A percentile compares a stretch with the other conserved stretches of the same genome.
Evolutionary conservation across 2,797 vertebrate genomes (phyloP).

Genomic region (Halcyon chelicuti): DNA sequence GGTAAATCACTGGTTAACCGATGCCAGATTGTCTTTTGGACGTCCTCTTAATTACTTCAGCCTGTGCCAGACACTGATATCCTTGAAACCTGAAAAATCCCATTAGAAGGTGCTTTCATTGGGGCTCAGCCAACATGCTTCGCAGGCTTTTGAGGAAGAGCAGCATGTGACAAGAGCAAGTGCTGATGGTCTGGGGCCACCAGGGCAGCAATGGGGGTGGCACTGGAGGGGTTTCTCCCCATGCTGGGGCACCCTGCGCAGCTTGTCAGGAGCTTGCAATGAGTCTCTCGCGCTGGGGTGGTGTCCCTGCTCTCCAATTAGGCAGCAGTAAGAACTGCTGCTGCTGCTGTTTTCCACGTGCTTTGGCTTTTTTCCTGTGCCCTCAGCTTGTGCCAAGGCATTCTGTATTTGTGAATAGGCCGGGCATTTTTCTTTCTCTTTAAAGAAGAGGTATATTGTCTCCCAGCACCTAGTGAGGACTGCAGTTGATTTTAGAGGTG

Average conservation of each 20-base stretch:
- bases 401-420: slow-evolving; percentile 44
- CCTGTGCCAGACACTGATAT: slow-evolving; percentile 39
- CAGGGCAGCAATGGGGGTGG: not conserved
- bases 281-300: not conserved
- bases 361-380: slow-evolving; percentile 65
- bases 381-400: slow-evolving; percentile 35
- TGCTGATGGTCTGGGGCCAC: not conserved
- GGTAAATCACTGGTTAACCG: slow-evolving; percentile 41
- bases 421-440: slow-evolving; percentile 36
- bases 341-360: slow-evolving; percentile 48
- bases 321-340: slow-evolving; percentile 22
- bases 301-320: not conserved
- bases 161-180: rapidly evolving
- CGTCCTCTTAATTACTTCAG: slow-evolving; percentile 46
- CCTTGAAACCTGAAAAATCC: slow-evolving; percentile 59
- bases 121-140: slow-evolving; percentile 8
- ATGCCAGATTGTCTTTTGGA: slow-evolving; percentile 27
- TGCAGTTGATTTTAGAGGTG: not conserved
- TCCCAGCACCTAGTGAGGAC: not conserved
- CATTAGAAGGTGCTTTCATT: slow-evolving; percentile 59
- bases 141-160: not conserved
- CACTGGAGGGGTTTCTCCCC: not conserved
- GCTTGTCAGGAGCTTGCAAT: not conserved
- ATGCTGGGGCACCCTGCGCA: not conserved
- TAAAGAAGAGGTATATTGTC: slow-evolving; percentile 42